Percentiles rank a stretch among this genome's conserved stretches.
Conservation (phyloP, 2,888 invertebrate genomes). For the Acronicta psi region DNA sequence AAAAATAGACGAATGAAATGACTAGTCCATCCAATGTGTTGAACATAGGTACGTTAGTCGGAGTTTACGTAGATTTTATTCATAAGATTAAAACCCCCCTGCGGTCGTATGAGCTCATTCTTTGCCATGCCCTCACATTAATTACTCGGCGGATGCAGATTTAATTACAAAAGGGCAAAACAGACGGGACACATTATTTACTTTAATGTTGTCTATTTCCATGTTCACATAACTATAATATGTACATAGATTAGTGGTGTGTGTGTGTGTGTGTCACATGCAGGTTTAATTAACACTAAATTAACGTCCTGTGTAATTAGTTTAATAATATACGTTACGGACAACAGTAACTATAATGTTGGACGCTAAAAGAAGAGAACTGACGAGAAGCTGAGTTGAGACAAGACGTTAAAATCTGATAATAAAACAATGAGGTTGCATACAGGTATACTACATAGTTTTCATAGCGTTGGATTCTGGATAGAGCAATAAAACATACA, state of each 20-base stretch:
- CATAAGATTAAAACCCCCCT: constrained; percentile 53
- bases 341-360: constrained; percentile 7
- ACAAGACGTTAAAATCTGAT: constrained; percentile 18
- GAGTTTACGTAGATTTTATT: constrained; percentile 56
- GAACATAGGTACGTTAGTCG: not conserved
- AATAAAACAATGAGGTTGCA: constrained; percentile 15
- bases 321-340: constrained; percentile 21
- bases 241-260: constrained; percentile 31
- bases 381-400: too few relatives aligned
- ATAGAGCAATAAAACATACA: constrained; percentile 7
- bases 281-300: constrained; percentile 42
- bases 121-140: constrained; percentile 42
- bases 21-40: too few relatives aligned
- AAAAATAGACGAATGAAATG: not conserved
- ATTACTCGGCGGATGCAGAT: constrained; percentile 54
- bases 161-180: constrained; percentile 50
- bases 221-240: constrained; percentile 45
- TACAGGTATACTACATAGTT: constrained; percentile 17
- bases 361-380: constrained; percentile 10
- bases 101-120: constrained; percentile 26
- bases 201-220: constrained; percentile 47
- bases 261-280: constrained; percentile 32
- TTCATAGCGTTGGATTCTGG: constrained; percentile 19
- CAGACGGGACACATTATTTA: constrained; percentile 43
- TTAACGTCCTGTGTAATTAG: constrained; percentile 40